These are phyloP conservation scores for Idaea aversata DNA, from an alignment of 2,888 invertebrate species.

Conservation along the genomic window DNA sequence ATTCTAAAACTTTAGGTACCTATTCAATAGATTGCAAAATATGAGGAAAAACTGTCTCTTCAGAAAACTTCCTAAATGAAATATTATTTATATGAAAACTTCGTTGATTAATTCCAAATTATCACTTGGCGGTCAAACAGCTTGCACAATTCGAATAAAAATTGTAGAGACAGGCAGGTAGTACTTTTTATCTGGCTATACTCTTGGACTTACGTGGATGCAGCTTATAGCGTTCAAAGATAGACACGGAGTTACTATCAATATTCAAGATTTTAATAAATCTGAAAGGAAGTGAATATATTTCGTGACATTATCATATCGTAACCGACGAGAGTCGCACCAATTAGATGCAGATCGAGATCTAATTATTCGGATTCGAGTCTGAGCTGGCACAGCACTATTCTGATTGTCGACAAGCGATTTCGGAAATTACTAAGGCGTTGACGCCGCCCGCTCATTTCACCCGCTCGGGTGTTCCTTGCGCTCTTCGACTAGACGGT, in stretches of 20 bases:
- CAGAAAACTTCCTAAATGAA: not conserved
- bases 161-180: not conserved
- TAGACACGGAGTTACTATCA: no score
- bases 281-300: constrained; percentile 20
- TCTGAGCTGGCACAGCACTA: constrained; percentile 62
- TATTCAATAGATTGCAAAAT: not conserved
- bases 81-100: not conserved
- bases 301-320: constrained; percentile 39
- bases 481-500: constrained; percentile 51
- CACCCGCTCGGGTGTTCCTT: constrained; percentile 45
- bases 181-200: not conserved
- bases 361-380: constrained; percentile 73
- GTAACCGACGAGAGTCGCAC: constrained; percentile 43
- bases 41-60: not conserved
- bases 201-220: no score
- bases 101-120: not conserved
- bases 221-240: no score
- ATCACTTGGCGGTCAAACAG: not conserved
- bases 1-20: not conserved
- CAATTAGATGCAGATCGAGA: constrained; percentile 72
- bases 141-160: not conserved
- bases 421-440: constrained; percentile 79
- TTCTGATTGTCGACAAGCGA: constrained; percentile 75
- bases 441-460: constrained; percentile 49
- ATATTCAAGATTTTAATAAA: not conserved